phyloP scores from a whole-genome alignment of 2,797 vertebrate genomes.

The Gephyroberyx darwinii region DNA sequence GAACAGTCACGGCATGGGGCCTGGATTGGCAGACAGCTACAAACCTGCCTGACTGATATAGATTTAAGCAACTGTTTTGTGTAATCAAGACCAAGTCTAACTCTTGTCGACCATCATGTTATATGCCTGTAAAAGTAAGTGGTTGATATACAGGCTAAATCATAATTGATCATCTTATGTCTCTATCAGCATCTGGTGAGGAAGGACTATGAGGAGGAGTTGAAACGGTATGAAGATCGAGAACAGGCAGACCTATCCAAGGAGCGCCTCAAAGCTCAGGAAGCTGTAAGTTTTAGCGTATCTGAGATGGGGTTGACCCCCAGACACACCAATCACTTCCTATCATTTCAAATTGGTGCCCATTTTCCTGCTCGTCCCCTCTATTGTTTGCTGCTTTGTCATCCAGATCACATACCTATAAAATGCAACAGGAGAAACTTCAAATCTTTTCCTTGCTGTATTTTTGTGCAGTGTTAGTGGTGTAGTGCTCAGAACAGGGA shows the following conservation, averaged over 20 bases:
- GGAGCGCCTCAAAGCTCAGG: slow-evolving; percentile 78
- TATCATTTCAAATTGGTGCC: no score
- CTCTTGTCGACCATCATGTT: neutral
- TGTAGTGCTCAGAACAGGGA: no score
- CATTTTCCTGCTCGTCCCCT: neutral
- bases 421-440: neutral
- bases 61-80: neutral
- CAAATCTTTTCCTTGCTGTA: neutral
- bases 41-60: no score
- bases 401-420: neutral
- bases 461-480: no score
- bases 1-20: neutral
- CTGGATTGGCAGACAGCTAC: neutral
- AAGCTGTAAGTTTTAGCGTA: slow-evolving; percentile 75
- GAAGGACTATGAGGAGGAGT: slow-evolving; percentile 83
- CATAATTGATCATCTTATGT: neutral
- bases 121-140: neutral
- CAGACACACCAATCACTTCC: no score
- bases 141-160: neutral
- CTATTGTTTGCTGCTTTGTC: no score
- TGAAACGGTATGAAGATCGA: slow-evolving; percentile 82
- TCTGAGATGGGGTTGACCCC: neutral
- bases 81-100: no score
- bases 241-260: slow-evolving; percentile 76
- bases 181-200: slow-evolving; percentile 73